Evolutionary conservation across 1,140 invertebrate genomes (phyloP).

Genomic region (Mizuhopecten yessoensis): DNA sequence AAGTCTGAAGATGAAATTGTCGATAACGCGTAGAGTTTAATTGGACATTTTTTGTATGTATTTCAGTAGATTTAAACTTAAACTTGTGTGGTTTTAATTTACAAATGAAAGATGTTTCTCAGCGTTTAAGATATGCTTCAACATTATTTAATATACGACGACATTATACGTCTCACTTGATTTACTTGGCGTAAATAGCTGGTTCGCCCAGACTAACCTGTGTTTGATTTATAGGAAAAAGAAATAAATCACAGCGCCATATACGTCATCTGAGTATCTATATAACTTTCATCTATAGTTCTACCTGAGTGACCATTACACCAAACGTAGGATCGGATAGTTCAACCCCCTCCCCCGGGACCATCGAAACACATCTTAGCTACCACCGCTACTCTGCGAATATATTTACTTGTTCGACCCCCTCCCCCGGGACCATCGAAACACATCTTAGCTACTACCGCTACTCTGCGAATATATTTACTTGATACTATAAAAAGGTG

Average conservation of each 20-base stretch:
- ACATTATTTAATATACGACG: not conserved
- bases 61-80: not conserved
- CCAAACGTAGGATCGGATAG: not conserved
- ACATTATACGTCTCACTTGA: not conserved
- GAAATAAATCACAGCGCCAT: not conserved
- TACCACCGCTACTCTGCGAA: too few relatives aligned
- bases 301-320: not conserved
- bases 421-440: not conserved
- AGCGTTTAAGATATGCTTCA: not conserved
- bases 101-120: not conserved
- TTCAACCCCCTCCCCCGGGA: not conserved
- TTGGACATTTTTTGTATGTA: not conserved
- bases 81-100: slow-evolving; percentile 11
- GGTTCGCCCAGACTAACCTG: not conserved
- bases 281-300: not conserved
- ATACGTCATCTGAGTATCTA: not conserved
- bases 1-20: too few relatives aligned
- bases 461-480: not conserved
- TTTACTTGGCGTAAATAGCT: not conserved
- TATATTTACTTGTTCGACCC: too few relatives aligned
- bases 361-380: not conserved
- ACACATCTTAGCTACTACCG: not conserved
- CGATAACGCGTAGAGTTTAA: too few relatives aligned
- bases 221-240: not conserved
- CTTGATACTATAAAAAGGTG: not conserved